Conservation (phyloP, 1,140 invertebrate species). For the Lycorma delicatula region DNA sequence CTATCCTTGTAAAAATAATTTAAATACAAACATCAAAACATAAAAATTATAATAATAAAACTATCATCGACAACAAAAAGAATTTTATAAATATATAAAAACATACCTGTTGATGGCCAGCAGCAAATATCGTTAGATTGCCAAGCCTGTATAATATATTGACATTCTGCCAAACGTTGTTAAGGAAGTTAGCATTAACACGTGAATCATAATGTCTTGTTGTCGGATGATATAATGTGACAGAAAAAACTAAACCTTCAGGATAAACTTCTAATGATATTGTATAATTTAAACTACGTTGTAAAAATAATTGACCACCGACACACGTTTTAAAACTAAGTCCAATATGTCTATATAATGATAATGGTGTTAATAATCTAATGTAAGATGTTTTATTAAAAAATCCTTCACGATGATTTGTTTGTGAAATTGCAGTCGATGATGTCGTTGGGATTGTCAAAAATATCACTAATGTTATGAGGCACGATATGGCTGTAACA, state of each 20-base stretch:
- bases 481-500: no score
- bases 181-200: constrained; percentile 55
- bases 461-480: no score
- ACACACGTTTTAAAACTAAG: constrained; percentile 71
- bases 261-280: constrained; percentile 41
- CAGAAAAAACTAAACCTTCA: constrained; percentile 54
- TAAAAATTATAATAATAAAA: no score
- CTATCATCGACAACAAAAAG: no score
- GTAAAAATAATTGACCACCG: constrained; percentile 62
- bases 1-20: no score
- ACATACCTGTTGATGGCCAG: constrained; percentile 43
- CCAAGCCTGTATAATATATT: constrained; percentile 55
- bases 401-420: constrained; percentile 65
- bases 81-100: no score
- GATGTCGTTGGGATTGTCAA: no score
- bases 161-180: constrained; percentile 76
- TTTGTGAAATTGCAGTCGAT: no score
- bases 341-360: constrained; percentile 64
- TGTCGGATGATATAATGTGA: constrained; percentile 40
- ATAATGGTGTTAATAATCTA: constrained; percentile 55
- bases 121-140: constrained; percentile 51
- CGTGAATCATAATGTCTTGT: constrained; percentile 49
- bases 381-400: constrained; percentile 71
- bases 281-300: constrained; percentile 34
- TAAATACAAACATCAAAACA: no score